A percentile compares a stretch with the other conserved stretches of the same genome.
Conservation (phyloP, 2,888 invertebrate species). For the Epiblema foenella region DNA sequence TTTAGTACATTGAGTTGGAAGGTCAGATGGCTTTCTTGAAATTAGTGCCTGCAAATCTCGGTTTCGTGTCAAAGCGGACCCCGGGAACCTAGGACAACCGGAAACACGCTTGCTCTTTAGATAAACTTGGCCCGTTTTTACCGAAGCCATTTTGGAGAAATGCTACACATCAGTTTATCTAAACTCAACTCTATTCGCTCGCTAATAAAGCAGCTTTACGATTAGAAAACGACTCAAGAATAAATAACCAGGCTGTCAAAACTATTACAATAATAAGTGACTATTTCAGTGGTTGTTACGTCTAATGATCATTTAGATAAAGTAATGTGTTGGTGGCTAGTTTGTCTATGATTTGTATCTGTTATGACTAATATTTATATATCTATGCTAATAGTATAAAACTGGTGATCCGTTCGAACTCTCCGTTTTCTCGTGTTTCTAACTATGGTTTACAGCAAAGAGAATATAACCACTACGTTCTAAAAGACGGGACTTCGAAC, state of each 20-base stretch:
- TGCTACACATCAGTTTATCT: constrained; percentile 20
- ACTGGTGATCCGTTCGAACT: background rate
- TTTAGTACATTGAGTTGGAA: too few species aligned
- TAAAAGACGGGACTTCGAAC: too few species aligned
- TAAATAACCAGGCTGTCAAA: constrained; percentile 26
- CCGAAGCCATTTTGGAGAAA: constrained; percentile 15
- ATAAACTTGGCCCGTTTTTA: constrained; percentile 16
- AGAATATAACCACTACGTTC: too few species aligned
- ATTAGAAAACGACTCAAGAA: background rate
- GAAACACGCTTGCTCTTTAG: too few species aligned
- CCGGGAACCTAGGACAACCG: too few species aligned
- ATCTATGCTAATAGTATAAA: too few species aligned
- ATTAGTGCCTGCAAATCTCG: too few species aligned
- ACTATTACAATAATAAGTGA: constrained; percentile 24
- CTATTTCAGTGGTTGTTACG: constrained; percentile 19
- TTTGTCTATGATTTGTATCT: constrained; percentile 17
- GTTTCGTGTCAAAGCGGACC: too few species aligned
- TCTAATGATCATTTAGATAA: constrained; percentile 20
- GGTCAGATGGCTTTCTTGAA: too few species aligned
- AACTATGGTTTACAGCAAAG: too few species aligned
- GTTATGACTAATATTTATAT: too few species aligned
- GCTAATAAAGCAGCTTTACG: background rate
- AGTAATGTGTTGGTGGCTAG: constrained; percentile 19
- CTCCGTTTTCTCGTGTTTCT: too few species aligned
- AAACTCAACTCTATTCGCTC: constrained; percentile 5